phyloP scores from a whole-genome alignment of 2,113 vertebrate genomes.

The Aegithalos caudatus region DNA sequence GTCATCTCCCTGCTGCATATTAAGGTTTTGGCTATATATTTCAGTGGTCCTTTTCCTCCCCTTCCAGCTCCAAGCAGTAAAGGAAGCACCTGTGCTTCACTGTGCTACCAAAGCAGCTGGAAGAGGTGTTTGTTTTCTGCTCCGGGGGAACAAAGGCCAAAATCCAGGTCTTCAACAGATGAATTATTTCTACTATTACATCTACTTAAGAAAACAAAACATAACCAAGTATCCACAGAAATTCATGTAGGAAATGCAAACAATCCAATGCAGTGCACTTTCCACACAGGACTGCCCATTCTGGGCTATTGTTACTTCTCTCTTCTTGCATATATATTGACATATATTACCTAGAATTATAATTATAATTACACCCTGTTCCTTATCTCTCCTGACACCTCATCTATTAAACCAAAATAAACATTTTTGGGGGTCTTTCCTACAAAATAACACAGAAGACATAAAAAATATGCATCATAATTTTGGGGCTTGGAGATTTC shows the following conservation, averaged over 20 bases:
- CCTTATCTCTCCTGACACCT: neutral
- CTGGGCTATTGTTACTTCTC: neutral
- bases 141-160: neutral
- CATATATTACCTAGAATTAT: neutral
- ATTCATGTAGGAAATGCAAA: neutral
- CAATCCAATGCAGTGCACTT: neutral
- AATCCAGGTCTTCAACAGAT: neutral
- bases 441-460: neutral
- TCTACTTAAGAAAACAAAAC: neutral
- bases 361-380: neutral
- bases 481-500: neutral
- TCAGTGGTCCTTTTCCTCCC: neutral
- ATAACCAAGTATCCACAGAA: neutral
- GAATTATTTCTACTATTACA: neutral
- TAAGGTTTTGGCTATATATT: neutral
- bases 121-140: neutral
- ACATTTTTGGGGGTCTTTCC: neutral
- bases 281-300: neutral
- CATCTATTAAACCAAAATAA: neutral
- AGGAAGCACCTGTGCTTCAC: neutral
- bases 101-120: fast-evolving
- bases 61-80: neutral
- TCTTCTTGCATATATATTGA: neutral
- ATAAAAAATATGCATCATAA: neutral
- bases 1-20: neutral